A percentile compares a stretch with the other conserved stretches of the same genome.
phyloP scores from a whole-genome alignment of 2,113 vertebrate species.

The Spizaetus ornatus region DNA sequence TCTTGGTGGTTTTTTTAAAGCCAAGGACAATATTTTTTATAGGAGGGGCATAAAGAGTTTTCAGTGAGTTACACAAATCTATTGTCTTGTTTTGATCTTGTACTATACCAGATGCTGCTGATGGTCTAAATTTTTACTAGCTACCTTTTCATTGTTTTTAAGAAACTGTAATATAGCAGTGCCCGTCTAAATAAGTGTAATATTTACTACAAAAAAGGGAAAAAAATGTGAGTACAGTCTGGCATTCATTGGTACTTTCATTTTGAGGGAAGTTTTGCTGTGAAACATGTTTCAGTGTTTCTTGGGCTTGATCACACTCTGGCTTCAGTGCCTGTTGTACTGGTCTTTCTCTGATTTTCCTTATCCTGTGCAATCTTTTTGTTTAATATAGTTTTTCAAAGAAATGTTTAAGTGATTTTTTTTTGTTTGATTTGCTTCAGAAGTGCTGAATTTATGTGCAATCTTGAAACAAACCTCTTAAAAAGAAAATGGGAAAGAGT shows the following conservation, averaged over 20 bases:
- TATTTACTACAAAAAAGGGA: background rate
- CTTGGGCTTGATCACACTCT: background rate
- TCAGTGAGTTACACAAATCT: background rate
- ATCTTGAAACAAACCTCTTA: background rate
- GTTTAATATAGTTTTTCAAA: constrained; percentile 7
- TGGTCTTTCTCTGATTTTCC: background rate
- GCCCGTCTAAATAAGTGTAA: background rate
- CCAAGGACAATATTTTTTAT: constrained; percentile 54
- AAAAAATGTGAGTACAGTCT: background rate
- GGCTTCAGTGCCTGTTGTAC: background rate
- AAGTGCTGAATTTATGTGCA: background rate
- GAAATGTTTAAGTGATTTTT: background rate
- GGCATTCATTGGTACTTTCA: background rate
- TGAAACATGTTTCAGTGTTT: background rate
- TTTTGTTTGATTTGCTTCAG: background rate
- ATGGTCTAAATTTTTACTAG: constrained; percentile 28
- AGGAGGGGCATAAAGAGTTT: background rate
- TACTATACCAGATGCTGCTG: constrained; percentile 11
- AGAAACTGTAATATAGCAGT: constrained; percentile 17
- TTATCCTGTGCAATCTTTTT: background rate
- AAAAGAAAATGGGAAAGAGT: background rate
- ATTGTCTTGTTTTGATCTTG: constrained; percentile 4
- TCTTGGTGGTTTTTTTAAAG: constrained; percentile 30
- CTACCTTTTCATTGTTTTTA: constrained; percentile 50
- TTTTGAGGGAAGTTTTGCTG: background rate